Evolutionary conservation across 2,888 invertebrate species (phyloP).

Genomic region (Synergus gifuensis): DNA sequence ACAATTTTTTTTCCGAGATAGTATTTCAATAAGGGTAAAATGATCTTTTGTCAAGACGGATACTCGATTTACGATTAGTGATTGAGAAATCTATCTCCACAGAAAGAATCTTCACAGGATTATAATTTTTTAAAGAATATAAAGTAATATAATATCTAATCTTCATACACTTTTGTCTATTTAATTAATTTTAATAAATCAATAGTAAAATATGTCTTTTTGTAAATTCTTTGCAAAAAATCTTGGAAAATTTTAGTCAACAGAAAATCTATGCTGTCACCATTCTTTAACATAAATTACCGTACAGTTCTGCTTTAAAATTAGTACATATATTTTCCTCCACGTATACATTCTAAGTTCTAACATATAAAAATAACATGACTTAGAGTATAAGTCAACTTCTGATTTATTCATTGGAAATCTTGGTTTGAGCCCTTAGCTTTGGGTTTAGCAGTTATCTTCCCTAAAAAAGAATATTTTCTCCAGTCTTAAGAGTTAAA

Average conservation of each 20-base stretch:
- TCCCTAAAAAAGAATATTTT: slow-evolving; percentile 2
- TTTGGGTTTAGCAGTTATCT: not conserved
- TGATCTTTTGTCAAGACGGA: not conserved
- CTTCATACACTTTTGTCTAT: too few relatives aligned
- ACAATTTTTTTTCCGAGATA: too few relatives aligned
- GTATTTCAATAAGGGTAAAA: not conserved
- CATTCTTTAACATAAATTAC: too few relatives aligned
- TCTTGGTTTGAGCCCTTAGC: slow-evolving; percentile 11
- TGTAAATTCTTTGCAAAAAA: too few relatives aligned
- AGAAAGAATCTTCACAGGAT: not conserved
- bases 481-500: not conserved
- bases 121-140: not conserved
- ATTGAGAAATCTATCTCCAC: not conserved
- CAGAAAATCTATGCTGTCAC: too few relatives aligned
- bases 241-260: not conserved
- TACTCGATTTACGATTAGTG: slow-evolving; percentile 14
- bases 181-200: not conserved
- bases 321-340: too few relatives aligned
- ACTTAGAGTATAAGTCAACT: not conserved
- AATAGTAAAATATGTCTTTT: not conserved
- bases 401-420: slow-evolving; percentile 20
- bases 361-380: not conserved
- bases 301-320: too few relatives aligned
- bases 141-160: not conserved
- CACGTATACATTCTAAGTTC: too few relatives aligned